phyloP scores from a whole-genome alignment of 2,888 invertebrate genomes.

The Eugnorisma glareosa region DNA sequence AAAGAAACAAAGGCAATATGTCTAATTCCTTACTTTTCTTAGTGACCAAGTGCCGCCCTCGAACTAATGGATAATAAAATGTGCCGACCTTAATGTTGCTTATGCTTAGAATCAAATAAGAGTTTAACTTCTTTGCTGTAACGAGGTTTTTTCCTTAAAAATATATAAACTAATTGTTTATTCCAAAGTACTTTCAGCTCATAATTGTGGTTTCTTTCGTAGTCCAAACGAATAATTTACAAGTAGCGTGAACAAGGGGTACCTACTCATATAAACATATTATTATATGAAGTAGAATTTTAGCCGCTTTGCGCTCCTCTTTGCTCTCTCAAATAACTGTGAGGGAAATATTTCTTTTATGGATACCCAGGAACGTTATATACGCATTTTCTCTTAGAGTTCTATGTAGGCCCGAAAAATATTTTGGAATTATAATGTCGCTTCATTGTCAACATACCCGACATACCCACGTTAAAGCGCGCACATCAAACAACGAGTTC shows the following conservation, averaged over 20 bases:
- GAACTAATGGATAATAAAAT: constrained; percentile 54
- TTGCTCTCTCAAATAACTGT: constrained; percentile 58
- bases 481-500: constrained; percentile 42
- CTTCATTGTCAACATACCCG: constrained; percentile 40
- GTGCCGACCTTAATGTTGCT: constrained; percentile 31
- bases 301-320: constrained; percentile 36
- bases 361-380: constrained; percentile 54
- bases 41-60: constrained; percentile 25
- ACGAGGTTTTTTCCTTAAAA: not conserved
- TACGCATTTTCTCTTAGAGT: constrained; percentile 56
- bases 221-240: constrained; percentile 15
- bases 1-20: constrained; percentile 20
- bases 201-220: not conserved
- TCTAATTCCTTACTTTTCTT: constrained; percentile 2
- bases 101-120: constrained; percentile 34
- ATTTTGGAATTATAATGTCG: constrained; percentile 46
- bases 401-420: constrained; percentile 38
- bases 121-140: constrained; percentile 20
- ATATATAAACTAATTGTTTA: not conserved
- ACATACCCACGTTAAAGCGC: constrained; percentile 21
- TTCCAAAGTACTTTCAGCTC: not conserved
- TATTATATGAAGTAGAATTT: constrained; percentile 37
- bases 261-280: constrained; percentile 10
- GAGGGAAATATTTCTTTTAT: constrained; percentile 65
- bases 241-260: constrained; percentile 21